Percentiles rank a stretch among this genome's conserved stretches.
phyloP scores from a whole-genome alignment of 2,888 invertebrate genomes.

The Callosobruchus maculatus region DNA sequence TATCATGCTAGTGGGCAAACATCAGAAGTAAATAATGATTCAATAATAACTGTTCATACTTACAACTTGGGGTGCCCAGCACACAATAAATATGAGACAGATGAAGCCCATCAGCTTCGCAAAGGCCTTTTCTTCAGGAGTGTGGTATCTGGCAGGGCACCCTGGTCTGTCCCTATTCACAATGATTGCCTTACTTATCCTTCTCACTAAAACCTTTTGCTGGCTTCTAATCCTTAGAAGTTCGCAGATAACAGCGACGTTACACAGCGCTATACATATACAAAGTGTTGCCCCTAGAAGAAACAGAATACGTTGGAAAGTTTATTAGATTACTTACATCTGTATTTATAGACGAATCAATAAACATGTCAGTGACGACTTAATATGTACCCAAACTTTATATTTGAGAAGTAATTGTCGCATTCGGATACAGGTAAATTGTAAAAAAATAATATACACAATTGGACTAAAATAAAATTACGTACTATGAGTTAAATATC shows the following conservation, averaged over 20 bases:
- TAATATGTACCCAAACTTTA: no score
- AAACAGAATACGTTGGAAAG: not conserved
- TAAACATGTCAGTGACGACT: no score
- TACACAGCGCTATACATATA: constrained; percentile 75
- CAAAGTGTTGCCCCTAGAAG: constrained; percentile 67
- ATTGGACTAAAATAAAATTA: no score
- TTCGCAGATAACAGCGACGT: constrained; percentile 75
- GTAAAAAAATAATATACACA: no score
- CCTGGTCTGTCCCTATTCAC: constrained; percentile 28
- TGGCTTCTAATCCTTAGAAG: constrained; percentile 59
- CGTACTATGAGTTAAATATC: no score
- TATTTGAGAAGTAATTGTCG: no score
- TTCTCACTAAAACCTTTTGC: constrained; percentile 44
- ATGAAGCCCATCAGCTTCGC: constrained; percentile 80
- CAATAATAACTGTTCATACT: constrained; percentile 23
- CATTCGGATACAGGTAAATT: no score
- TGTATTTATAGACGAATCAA: no score
- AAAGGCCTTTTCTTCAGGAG: constrained; percentile 80
- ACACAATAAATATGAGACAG: constrained; percentile 76
- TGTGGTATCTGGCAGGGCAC: constrained; percentile 50
- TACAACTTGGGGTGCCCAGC: constrained; percentile 89
- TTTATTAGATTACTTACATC: no score
- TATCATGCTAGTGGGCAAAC: no score
- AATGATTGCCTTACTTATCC: constrained; percentile 46
- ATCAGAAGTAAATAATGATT: no score